phyloP scores from a whole-genome alignment of 1,140 invertebrate species.

The Drosophila leontia region DNA sequence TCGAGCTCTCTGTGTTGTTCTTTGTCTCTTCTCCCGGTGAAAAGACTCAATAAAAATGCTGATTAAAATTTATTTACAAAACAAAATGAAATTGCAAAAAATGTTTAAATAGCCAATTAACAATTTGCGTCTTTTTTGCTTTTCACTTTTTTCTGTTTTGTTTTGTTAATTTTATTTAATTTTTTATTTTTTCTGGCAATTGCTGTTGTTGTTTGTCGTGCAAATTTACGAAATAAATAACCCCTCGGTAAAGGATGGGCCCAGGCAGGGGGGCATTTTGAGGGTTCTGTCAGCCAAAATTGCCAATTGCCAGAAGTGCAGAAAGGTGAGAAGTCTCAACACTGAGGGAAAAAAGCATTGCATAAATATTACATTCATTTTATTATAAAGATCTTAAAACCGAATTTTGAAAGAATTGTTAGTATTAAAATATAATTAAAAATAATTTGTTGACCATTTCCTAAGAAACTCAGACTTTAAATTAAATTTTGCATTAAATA shows the following conservation, averaged over 20 bases:
- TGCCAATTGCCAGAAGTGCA: conserved; percentile 33
- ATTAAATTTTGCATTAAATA: not conserved
- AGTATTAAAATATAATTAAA: not conserved
- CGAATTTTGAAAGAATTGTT: not conserved
- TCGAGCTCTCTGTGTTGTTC: conserved; percentile 3
- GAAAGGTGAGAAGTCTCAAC: conserved; percentile 50
- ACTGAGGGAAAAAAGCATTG: not conserved
- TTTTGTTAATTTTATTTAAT: conserved; percentile 20
- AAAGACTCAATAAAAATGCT: conserved; percentile 37
- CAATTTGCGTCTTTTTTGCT: conserved; percentile 65
- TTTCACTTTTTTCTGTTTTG: conserved; percentile 14
- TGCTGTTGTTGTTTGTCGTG: conserved; percentile 37
- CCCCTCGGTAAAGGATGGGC: not conserved
- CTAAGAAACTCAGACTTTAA: too few relatives aligned
- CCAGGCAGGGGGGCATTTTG: not conserved
- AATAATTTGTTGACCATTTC: too few relatives aligned
- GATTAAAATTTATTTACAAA: conserved; percentile 55
- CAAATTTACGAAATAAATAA: conserved; percentile 45
- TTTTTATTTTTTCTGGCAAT: conserved; percentile 17
- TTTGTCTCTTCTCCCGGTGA: conserved; percentile 37
- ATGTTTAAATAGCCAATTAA: conserved; percentile 78
- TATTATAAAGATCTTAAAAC: not conserved
- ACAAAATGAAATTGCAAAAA: conserved; percentile 54
- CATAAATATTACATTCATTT: not conserved
- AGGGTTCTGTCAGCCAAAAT: conserved; percentile 4